These are phyloP conservation scores for Arge pagana DNA, from an alignment of 2,888 invertebrate species.

Conservation along the genomic window DNA sequence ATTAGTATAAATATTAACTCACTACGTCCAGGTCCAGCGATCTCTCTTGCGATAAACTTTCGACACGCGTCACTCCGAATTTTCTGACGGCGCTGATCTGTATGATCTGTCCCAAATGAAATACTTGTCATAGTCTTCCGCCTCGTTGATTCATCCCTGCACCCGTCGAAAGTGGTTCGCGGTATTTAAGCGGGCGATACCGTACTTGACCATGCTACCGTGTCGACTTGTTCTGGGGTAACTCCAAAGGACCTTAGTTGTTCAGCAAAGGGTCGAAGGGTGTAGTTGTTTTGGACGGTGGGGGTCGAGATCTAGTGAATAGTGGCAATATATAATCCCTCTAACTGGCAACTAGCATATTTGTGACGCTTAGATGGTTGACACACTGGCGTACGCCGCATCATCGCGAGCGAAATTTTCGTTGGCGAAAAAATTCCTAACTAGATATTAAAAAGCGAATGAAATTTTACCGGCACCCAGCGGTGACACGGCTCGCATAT, in stretches of 20 bases:
- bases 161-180: too few species aligned
- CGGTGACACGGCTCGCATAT: too few species aligned
- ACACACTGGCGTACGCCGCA: constrained; percentile 31
- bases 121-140: constrained; percentile 55
- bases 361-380: constrained; percentile 24
- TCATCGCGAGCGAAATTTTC: too few species aligned
- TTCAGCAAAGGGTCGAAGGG: constrained; percentile 28
- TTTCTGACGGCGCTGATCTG: constrained; percentile 46
- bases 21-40: too few species aligned
- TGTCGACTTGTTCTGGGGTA: constrained; percentile 20
- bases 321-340: constrained; percentile 32
- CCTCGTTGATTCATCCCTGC: constrained; percentile 24
- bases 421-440: too few species aligned
- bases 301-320: constrained; percentile 28
- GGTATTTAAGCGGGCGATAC: constrained; percentile 41
- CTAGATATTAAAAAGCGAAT: too few species aligned
- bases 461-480: not conserved
- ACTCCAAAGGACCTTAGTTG: constrained; percentile 25
- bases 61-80: constrained; percentile 2
- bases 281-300: constrained; percentile 30
- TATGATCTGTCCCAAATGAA: constrained; percentile 58
- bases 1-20: too few species aligned
- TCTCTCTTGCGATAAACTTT: too few species aligned
- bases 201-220: constrained; percentile 43
- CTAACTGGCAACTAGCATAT: constrained; percentile 38